Percentiles rank a stretch among this genome's conserved stretches.
phyloP scores from a whole-genome alignment of 2,888 invertebrate species.

The Drosophila villosipedis region DNA sequence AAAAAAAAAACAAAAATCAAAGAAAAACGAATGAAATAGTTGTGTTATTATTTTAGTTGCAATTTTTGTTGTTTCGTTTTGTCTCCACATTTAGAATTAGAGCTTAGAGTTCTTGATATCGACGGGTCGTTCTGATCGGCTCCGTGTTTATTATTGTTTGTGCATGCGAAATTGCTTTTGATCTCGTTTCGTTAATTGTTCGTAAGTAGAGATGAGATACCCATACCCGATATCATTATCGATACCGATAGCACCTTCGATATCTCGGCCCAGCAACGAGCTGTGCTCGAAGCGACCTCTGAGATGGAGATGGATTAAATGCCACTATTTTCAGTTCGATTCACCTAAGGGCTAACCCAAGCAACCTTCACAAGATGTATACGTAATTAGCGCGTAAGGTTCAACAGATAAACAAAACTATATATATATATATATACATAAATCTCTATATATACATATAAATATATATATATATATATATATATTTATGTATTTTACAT shows the following conservation, averaged over 20 bases:
- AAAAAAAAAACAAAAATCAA: conserved; percentile 49
- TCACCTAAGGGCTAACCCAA: conserved; percentile 57
- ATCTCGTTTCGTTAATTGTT: conserved; percentile 76
- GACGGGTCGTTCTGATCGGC: conserved; percentile 1
- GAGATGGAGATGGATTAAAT: conserved; percentile 26
- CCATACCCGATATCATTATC: conserved; percentile 30
- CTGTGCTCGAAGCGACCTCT: conserved; percentile 59
- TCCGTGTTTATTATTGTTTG: conserved; percentile 16
- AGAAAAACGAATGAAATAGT: conserved; percentile 63
- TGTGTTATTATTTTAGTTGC: conserved; percentile 74
- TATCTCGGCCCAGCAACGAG: conserved; percentile 55
- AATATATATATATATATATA: conserved; percentile 50
- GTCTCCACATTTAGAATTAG: conserved; percentile 25
- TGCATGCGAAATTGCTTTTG: conserved; percentile 67
- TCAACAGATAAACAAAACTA: conserved; percentile 58
- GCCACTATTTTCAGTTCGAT: conserved; percentile 54
- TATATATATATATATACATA: conserved; percentile 41
- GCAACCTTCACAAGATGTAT: conserved; percentile 85
- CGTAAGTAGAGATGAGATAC: conserved; percentile 48
- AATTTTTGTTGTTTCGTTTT: conserved; percentile 47
- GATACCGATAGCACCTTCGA: conserved; percentile 27
- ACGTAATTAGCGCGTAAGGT: conserved; percentile 84
- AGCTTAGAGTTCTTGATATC: conserved; percentile 49
- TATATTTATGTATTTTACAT: conserved; percentile 72
- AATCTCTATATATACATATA: conserved; percentile 37